These are phyloP conservation scores for Gila robusta DNA, from an alignment of 2,797 vertebrate genomes.

Conservation along the genomic window DNA sequence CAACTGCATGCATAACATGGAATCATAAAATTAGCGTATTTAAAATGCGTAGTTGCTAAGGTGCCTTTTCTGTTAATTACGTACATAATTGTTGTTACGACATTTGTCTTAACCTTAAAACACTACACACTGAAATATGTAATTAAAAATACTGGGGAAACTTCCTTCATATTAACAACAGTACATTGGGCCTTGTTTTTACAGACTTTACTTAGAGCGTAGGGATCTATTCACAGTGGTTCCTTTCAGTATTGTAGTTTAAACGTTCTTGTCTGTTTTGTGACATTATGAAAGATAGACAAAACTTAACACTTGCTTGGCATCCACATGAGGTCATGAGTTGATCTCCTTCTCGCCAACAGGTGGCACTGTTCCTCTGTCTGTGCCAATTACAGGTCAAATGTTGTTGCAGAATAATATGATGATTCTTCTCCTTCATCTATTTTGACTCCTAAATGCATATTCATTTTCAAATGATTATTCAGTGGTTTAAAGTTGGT, in stretches of 20 bases:
- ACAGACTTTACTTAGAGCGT: neutral
- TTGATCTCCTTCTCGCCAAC: slow-evolving; percentile 35
- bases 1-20: neutral
- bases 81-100: neutral
- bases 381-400: neutral
- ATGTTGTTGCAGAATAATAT: neutral
- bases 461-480: neutral
- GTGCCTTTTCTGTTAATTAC: neutral
- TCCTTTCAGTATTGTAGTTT: neutral
- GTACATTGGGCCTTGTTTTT: neutral
- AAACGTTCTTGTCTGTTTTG: neutral
- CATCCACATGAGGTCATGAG: neutral
- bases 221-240: neutral
- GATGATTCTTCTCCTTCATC: neutral
- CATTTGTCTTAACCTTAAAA: neutral
- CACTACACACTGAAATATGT: neutral
- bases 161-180: neutral
- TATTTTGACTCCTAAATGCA: neutral
- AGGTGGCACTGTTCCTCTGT: slow-evolving; percentile 53
- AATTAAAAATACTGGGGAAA: neutral
- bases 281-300: neutral
- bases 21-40: neutral
- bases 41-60: neutral
- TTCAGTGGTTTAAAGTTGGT: neutral
- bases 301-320: neutral